Percentiles rank a stretch among this genome's conserved stretches.
Evolutionary conservation across 1,140 invertebrate species (phyloP).

Genomic region (Rhyacophila brunnea): DNA sequence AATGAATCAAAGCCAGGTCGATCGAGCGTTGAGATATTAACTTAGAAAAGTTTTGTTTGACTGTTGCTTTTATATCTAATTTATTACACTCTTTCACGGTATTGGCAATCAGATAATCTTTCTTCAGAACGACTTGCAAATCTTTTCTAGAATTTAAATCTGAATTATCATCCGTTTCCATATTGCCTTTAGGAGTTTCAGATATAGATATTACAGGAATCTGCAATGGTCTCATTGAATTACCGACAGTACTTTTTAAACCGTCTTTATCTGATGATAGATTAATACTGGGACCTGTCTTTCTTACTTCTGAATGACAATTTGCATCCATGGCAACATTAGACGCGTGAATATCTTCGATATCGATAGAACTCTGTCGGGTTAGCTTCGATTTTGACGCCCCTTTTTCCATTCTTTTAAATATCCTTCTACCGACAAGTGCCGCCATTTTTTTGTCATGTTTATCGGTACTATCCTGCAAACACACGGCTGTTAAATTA

Average conservation of each 20-base stretch:
- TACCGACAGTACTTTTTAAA: too few species aligned
- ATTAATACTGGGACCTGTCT: too few species aligned
- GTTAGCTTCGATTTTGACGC: slow-evolving; percentile 13
- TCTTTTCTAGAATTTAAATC: background rate
- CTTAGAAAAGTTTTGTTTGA: slow-evolving; percentile 23
- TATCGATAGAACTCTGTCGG: slow-evolving; percentile 29
- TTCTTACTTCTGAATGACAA: too few species aligned
- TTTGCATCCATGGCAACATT: too few species aligned
- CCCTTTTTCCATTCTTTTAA: slow-evolving; percentile 5
- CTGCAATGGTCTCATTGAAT: slow-evolving; percentile 1
- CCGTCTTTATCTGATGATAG: too few species aligned
- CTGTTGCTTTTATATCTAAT: slow-evolving; percentile 16
- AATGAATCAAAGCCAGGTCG: slow-evolving; percentile 27
- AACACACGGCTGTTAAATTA: slow-evolving; percentile 6
- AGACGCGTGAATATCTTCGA: slow-evolving; percentile 11
- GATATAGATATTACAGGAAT: slow-evolving; percentile 29
- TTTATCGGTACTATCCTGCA: slow-evolving; percentile 3
- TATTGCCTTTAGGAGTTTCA: slow-evolving; percentile 18
- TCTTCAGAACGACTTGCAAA: background rate
- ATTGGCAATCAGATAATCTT: background rate
- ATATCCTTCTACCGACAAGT: slow-evolving; percentile 7
- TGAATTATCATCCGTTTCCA: background rate
- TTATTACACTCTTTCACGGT: background rate
- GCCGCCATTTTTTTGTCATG: slow-evolving; percentile 9
- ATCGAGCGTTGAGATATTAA: slow-evolving; percentile 31